These are phyloP conservation scores for Polyploca ridens DNA, from an alignment of 2,888 invertebrate genomes.

Conservation along the genomic window DNA sequence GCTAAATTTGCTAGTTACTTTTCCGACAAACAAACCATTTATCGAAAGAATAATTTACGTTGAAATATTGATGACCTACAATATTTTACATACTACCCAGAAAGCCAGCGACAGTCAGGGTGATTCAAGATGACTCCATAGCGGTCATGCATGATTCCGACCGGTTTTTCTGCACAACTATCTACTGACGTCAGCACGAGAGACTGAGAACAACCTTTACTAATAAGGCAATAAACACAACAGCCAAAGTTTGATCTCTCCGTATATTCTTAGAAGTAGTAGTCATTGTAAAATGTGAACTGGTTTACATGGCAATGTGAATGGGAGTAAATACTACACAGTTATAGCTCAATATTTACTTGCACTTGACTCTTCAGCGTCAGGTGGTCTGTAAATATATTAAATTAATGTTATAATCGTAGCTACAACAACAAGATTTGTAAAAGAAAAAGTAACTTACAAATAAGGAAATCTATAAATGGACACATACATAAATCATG, in stretches of 20 bases:
- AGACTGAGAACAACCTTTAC: conserved; percentile 51
- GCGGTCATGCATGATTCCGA: conserved; percentile 70
- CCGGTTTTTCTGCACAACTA: conserved; percentile 73
- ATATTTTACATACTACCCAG: conserved; percentile 23
- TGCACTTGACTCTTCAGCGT: background rate
- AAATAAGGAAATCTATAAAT: too few relatives aligned
- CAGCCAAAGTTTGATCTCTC: conserved; percentile 43
- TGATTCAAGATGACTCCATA: conserved; percentile 73
- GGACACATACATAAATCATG: too few relatives aligned
- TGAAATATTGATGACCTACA: background rate
- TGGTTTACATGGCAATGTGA: conserved; percentile 24
- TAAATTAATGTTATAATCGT: background rate
- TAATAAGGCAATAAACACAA: conserved; percentile 52
- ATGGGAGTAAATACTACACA: conserved; percentile 23
- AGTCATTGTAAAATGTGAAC: conserved; percentile 19
- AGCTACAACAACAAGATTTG: background rate
- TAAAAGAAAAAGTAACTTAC: background rate
- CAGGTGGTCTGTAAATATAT: background rate
- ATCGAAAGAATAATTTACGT: background rate
- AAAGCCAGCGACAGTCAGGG: conserved; percentile 43
- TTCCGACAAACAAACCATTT: background rate
- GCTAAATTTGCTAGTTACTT: background rate
- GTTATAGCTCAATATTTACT: background rate
- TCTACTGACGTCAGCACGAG: conserved; percentile 66
- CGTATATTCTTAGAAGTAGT: conserved; percentile 28